Percentiles rank a stretch among this genome's conserved stretches.
Evolutionary conservation across 2,888 invertebrate genomes (phyloP).

Genomic region (Platycheirus albimanus): DNA sequence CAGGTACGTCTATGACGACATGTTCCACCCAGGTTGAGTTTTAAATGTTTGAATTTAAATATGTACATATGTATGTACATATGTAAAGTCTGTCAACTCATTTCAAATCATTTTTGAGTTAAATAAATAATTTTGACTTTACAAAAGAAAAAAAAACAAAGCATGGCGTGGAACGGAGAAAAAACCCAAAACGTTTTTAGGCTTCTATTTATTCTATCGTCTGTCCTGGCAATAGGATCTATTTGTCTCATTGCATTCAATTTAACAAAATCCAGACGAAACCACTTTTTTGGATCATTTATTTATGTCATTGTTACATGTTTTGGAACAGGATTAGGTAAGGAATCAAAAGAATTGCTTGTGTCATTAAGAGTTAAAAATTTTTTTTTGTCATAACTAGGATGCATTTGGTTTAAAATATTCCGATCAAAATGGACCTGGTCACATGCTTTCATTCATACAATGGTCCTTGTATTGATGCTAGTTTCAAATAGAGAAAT

Average conservation of each 20-base stretch:
- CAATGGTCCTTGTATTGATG: not conserved
- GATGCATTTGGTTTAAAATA: conserved; percentile 25
- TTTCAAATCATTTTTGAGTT: too few relatives aligned
- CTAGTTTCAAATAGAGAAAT: conserved; percentile 4
- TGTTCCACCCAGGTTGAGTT: too few relatives aligned
- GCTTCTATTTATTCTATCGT: not conserved
- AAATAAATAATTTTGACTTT: too few relatives aligned
- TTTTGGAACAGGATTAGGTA: conserved; percentile 19
- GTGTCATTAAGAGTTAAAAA: too few relatives aligned
- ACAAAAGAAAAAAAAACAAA: not conserved
- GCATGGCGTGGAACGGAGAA: conserved; percentile 2
- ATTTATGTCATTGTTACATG: conserved; percentile 1
- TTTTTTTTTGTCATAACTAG: not conserved
- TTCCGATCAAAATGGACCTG: not conserved
- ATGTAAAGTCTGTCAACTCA: too few relatives aligned
- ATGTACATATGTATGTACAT: too few relatives aligned
- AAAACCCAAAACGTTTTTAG: conserved; percentile 9
- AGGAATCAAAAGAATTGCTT: not conserved
- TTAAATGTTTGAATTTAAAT: too few relatives aligned
- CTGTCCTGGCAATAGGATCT: not conserved
- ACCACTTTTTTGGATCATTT: not conserved
- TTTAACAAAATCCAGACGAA: not conserved
- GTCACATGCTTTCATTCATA: conserved; percentile 3
- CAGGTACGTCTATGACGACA: too few relatives aligned
- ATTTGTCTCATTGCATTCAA: conserved; percentile 5